Base-by-base conservation (phyloP, 2,888 invertebrate genomes). In the Campaea margaritaria region DNA sequence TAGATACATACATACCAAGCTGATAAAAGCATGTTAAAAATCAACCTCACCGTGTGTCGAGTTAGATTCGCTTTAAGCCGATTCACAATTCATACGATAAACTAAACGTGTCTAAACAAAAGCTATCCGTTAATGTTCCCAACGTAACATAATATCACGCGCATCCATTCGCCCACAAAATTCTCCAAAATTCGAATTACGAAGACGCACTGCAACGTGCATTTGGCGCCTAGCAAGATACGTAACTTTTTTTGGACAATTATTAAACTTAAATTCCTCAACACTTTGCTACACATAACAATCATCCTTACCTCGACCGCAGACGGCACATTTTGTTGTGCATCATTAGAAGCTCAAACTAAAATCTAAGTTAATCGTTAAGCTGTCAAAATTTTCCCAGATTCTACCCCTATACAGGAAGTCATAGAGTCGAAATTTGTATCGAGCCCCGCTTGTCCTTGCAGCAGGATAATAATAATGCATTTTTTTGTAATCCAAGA, bases 181-280 rank as follows among this genome's bases (percentile, higher is more conserved):
- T 82, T 84, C 77, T 74, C 75, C 76, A 78, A 78, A 84, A 76
- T 72, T 79, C 75, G 76, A 79, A 81, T 56, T 80, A 59, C 63
- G 62, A 74, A 75, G 81, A 50, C 58, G 56, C 77, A 83, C 77
- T 86, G 86, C 87, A 86, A 77, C 86, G 78, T 82, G 86, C 88
- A 86, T 89, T 90, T 89, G 90, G 89, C 91, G 90, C 90, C 89
- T 86, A 83, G 78, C 77, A 75, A 86, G 87, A 87, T 86, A 86
- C 83, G 83, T 78, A 81, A 78, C 78, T 80, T 86, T 87, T 87
- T 89, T 82, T 80, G 74, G 78, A 83, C 76, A 83, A 86, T 86
- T 89, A 89, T 85, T 84, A 86, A 86, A 83, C 83, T 85, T 73
- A 74, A 87, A 91, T 89, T 89, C 89, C 86, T 82, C 61, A 65